These are phyloP conservation scores for Villa cingulata DNA, from an alignment of 2,888 invertebrate genomes.

Conservation along the genomic window DNA sequence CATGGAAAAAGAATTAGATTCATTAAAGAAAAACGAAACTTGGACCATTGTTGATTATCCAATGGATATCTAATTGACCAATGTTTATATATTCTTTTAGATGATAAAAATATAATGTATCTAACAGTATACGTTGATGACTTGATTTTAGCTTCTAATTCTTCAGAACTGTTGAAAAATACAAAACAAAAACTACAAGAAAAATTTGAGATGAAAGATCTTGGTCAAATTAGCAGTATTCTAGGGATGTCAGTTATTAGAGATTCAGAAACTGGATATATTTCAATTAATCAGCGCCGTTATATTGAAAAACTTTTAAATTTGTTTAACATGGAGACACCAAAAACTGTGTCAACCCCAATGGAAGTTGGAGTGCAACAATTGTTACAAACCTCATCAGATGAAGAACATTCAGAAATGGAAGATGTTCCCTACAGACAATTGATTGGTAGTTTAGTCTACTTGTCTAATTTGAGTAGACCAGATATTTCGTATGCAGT, in stretches of 20 bases:
- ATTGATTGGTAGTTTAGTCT: too few relatives aligned
- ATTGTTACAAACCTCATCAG: too few relatives aligned
- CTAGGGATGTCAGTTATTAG: neutral
- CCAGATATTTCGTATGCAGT: neutral
- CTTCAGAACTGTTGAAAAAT: neutral
- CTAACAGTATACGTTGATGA: neutral
- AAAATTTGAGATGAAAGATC: neutral
- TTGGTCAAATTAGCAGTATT: neutral
- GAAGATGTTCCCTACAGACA: too few relatives aligned
- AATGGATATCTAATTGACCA: neutral
- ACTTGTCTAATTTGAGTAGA: too few relatives aligned
- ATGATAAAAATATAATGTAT: neutral
- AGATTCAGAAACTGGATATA: neutral
- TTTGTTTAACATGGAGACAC: neutral
- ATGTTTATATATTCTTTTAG: neutral
- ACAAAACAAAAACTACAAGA: neutral
- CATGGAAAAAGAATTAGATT: constrained; percentile 7
- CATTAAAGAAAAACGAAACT: constrained; percentile 4
- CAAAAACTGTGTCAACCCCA: neutral
- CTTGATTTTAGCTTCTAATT: neutral
- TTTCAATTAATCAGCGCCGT: too few relatives aligned
- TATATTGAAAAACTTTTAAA: neutral
- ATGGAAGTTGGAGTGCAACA: neutral
- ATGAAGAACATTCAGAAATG: too few relatives aligned
- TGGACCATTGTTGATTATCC: constrained; percentile 8